Base-by-base conservation (phyloP, 1,140 invertebrate species). In the Temnothorax curvispinosus region DNA sequence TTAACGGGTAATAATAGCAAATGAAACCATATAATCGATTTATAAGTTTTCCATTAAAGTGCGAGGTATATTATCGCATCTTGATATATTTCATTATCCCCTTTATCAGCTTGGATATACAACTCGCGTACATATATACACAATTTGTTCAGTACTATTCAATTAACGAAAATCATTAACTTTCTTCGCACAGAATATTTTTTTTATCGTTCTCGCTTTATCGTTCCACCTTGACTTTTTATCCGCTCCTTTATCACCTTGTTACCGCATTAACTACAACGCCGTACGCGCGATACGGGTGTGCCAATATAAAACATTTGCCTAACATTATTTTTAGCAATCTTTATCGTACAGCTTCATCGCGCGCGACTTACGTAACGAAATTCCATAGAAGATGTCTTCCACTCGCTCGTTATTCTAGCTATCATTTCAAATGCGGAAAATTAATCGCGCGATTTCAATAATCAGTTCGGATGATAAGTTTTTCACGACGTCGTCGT, bases 401-500 rank as follows among this genome's bases (percentile, higher is more conserved):
- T 35, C 21, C 9, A 35, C n/a, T 27, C 38, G 38, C 27, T 74
- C 38, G n/a, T 47, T 62, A 21, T 21, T 74, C 80, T 58, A 75
- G 80, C 80, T 84, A 84, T 84, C 80, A 74, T 84, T 84, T 75
- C 54, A 84, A 84, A 84, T 84, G 80, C 54, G 69, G 54, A 84
- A 27, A 75, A 75, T 84, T 84, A 84, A 84, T 84, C 67, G 67
- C 54, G 44, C 80, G 80, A 84, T 84, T 84, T 84, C 80, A 84
- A 75, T 84, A 84, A 84, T 80, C 62, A 86, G 84, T 80, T 86
- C 74, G 75, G 54, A 56, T 27, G 84, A 58, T 69, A 86, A 86
- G 64, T 89, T 87, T 87, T 76, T 78, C 52, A 84, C 77, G 76
- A 87, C 72, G 56, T 77, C 69, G 65, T 76, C 76, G 64, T 64